Percentiles rank a stretch among this genome's conserved stretches.
These are phyloP conservation scores for Scaptomyza montana DNA, from an alignment of 1,140 invertebrate species.

Conservation along the genomic window DNA sequence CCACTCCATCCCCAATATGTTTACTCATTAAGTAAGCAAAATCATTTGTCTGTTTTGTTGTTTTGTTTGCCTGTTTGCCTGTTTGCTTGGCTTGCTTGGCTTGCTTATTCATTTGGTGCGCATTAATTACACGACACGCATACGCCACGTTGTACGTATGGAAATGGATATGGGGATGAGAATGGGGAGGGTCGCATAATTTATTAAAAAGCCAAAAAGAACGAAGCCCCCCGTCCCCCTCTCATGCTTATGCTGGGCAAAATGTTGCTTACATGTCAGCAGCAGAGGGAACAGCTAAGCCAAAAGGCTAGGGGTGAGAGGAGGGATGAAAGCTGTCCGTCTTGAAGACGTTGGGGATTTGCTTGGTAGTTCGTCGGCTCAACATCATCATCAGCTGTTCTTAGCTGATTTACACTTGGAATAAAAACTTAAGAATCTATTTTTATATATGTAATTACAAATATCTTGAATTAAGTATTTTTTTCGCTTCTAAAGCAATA, in stretches of 20 bases:
- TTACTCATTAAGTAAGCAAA: slow-evolving; percentile 17
- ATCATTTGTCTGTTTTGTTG: slow-evolving; percentile 68
- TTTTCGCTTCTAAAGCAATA: too few relatives aligned
- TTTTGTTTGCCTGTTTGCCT: slow-evolving; percentile 23
- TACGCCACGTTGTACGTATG: slow-evolving; percentile 15
- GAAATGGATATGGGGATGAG: neutral
- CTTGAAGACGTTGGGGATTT: slow-evolving; percentile 34
- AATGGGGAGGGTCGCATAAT: slow-evolving; percentile 41
- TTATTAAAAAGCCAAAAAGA: slow-evolving; percentile 71
- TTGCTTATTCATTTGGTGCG: slow-evolving; percentile 74
- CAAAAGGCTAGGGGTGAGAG: neutral
- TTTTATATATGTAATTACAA: too few relatives aligned
- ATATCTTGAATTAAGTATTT: too few relatives aligned
- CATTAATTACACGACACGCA: slow-evolving; percentile 80
- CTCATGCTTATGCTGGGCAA: slow-evolving; percentile 36
- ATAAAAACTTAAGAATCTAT: too few relatives aligned
- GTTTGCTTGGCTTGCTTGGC: slow-evolving; percentile 36
- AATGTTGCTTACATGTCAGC: slow-evolving; percentile 42
- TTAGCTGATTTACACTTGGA: neutral
- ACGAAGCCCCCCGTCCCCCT: neutral
- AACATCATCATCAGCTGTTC: slow-evolving; percentile 29
- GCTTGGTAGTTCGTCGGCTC: slow-evolving; percentile 23
- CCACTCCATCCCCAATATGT: too few relatives aligned
- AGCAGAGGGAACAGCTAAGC: neutral
- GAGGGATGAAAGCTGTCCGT: neutral